Conservation (phyloP, 92 coral and sea anemone species). For the Zoanthus solanderi region DNA sequence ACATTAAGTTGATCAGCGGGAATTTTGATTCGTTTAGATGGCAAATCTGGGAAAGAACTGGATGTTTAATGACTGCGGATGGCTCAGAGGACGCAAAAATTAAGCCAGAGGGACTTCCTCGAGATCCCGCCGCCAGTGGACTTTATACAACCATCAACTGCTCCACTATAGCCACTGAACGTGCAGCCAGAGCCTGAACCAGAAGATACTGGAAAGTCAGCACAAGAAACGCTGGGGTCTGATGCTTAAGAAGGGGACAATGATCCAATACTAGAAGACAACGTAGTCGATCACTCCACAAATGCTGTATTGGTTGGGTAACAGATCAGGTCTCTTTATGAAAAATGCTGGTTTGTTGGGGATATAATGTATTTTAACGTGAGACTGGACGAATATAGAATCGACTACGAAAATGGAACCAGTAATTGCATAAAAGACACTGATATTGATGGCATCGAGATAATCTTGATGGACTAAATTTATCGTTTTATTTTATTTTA, state of each 20-base stretch:
- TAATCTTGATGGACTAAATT: background rate
- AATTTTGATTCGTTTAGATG: background rate
- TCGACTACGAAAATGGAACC: background rate
- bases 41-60: background rate
- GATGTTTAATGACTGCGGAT: constrained; percentile 8
- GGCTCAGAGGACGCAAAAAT: background rate
- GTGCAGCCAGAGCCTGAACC: constrained; percentile 7
- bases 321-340: background rate
- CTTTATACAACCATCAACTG: background rate
- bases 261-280: background rate
- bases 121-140: background rate
- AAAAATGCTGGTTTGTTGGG: background rate
- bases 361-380: background rate
- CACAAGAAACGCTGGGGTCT: background rate
- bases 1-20: background rate
- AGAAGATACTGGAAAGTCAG: background rate
- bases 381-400: background rate
- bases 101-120: background rate
- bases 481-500: background rate
- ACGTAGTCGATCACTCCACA: background rate
- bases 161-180: background rate
- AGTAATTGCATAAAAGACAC: background rate
- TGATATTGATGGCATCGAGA: background rate
- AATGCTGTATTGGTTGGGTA: background rate
- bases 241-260: background rate